Base-by-base conservation (phyloP, 2,113 vertebrate genomes). In the Tachysurus vachellii region DNA sequence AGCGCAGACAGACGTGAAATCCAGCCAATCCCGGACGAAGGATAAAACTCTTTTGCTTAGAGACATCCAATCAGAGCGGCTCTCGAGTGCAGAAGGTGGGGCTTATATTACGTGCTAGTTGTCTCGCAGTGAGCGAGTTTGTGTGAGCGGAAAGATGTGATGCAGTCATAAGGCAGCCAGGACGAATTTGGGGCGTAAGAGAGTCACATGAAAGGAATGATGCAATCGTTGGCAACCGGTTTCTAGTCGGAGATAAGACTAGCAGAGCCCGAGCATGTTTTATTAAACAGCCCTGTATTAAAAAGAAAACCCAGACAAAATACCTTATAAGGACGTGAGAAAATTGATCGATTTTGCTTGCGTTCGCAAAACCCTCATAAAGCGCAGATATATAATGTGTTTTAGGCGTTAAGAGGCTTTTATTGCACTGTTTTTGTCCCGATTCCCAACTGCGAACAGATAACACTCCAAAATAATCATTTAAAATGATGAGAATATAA, bases 201-300 rank as follows among this genome's bases (percentile, higher is more conserved):
- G 95, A 96, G 95, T 96, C 95, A 95, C 95, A 95, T 96, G 95
- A 96, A 96, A 95, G 95, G 95, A 95, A 95, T 96, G 95, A 96
- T 96, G 95, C 95, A 96, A 96, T 95, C 93, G 93, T 94, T 96
- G 95, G 95, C 95, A 96, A 96, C 95, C 93, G 89, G 91, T 96
- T 96, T 96, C 95, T 94, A 95, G 94, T 94, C 92, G 92, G 94
- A 94, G 95, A 96, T 95, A 95, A 96, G 94, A 95, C 94, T 94
- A 94, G 94, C 94, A 93, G 94, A 95, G 94, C 91, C 94, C 92
- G 93, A 95, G 92, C 95, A 96, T 96, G 95, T 95, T 96, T 96
- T 96, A 96, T 96, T 96, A 94, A 96, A 95, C 94, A 95, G 92
- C 90, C 92, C 94, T 90, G 94, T 93, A 94, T 93, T 96, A 93